Evolutionary conservation across 1,140 invertebrate species (phyloP).

Genomic region (Belonocnema kinseyi): DNA sequence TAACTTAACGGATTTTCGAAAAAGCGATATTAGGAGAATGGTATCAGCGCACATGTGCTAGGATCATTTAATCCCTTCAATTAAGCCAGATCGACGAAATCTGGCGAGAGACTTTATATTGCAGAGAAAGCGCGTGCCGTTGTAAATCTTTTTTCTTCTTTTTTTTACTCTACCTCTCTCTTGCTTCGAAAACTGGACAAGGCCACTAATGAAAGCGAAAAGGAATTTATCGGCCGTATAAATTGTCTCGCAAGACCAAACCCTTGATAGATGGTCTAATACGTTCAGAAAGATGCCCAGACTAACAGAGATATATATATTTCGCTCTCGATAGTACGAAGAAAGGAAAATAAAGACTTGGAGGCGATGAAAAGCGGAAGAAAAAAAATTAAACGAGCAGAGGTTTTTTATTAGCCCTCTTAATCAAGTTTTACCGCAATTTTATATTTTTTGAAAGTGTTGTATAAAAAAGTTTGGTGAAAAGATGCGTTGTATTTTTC

Average conservation of each 20-base stretch:
- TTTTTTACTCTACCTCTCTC: conserved; percentile 46
- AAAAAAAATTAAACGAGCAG: neutral
- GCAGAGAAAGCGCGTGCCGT: conserved; percentile 30
- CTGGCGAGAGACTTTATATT: conserved; percentile 46
- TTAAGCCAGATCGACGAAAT: conserved; percentile 49
- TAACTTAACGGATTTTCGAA: neutral
- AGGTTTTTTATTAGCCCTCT: neutral
- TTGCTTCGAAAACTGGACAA: conserved; percentile 49
- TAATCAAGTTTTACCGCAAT: neutral
- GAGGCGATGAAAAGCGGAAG: conserved; percentile 35
- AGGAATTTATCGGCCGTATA: conserved; percentile 72
- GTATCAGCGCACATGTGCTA: neutral
- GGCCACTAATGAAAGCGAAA: conserved; percentile 70
- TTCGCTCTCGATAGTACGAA: conserved; percentile 38
- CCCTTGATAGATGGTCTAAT: conserved; percentile 59
- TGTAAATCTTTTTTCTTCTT: conserved; percentile 24
- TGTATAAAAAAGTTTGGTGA: too few relatives aligned
- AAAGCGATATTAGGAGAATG: neutral
- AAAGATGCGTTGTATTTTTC: too few relatives aligned
- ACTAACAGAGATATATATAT: conserved; percentile 42
- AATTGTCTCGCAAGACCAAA: conserved; percentile 60
- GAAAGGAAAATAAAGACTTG: conserved; percentile 38
- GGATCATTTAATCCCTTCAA: conserved; percentile 31
- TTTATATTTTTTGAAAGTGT: neutral
- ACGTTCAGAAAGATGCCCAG: conserved; percentile 45